Evolutionary conservation across 2,888 invertebrate genomes (phyloP).

Genomic region (Plebejus anna): DNA sequence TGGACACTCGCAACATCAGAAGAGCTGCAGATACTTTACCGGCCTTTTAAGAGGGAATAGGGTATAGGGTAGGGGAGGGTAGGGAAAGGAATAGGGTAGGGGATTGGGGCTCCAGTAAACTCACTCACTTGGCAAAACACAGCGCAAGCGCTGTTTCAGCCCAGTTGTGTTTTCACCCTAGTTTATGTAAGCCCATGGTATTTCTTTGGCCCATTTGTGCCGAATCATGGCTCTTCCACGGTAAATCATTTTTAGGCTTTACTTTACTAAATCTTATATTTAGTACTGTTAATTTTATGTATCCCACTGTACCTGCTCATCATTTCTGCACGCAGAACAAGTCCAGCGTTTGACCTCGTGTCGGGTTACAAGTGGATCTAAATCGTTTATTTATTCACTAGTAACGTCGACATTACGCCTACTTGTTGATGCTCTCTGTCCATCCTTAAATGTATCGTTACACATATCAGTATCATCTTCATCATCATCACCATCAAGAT

Average conservation of each 20-base stretch:
- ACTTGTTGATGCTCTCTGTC: slow-evolving; percentile 41
- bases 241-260: background rate
- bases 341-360: slow-evolving; percentile 50
- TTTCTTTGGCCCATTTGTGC: too few species aligned
- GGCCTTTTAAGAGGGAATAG: too few species aligned
- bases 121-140: too few species aligned
- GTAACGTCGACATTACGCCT: slow-evolving; percentile 62
- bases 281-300: slow-evolving; percentile 33
- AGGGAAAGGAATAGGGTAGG: too few species aligned
- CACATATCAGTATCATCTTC: background rate
- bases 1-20: too few species aligned
- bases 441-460: slow-evolving; percentile 29
- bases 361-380: slow-evolving; percentile 59
- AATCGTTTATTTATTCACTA: slow-evolving; percentile 69
- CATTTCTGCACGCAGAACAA: slow-evolving; percentile 57
- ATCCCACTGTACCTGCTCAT: slow-evolving; percentile 50
- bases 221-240: too few species aligned
- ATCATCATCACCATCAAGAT: background rate
- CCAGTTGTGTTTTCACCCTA: too few species aligned
- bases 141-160: too few species aligned
- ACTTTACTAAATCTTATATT: background rate
- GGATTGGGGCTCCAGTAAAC: too few species aligned
- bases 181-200: too few species aligned
- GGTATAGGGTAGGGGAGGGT: too few species aligned
- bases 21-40: too few species aligned